Conservation (phyloP, 2,797 vertebrate genomes). For the Aeoliscus strigatus region DNA sequence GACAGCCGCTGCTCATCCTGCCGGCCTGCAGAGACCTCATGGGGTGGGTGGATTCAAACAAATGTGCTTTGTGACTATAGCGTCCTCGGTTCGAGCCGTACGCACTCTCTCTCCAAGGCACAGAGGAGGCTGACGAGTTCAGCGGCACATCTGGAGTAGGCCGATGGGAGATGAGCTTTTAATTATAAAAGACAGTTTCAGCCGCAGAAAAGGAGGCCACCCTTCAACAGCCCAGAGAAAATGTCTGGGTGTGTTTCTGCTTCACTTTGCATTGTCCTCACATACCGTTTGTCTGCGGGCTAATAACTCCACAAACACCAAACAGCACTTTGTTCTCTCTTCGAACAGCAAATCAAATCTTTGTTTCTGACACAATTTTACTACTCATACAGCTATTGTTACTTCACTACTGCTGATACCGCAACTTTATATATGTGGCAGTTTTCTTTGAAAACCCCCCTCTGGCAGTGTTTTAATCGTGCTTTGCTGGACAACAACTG, state of each 20-base stretch:
- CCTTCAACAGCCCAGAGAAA: constrained; percentile 16
- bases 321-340: too few relatives aligned
- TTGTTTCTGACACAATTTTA: too few relatives aligned
- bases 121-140: constrained; percentile 35
- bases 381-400: too few relatives aligned
- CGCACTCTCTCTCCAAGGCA: constrained; percentile 26
- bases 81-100: constrained; percentile 25
- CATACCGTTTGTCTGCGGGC: too few relatives aligned
- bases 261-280: constrained; percentile 29
- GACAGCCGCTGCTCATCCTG: constrained; percentile 5
- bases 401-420: too few relatives aligned
- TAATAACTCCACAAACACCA: too few relatives aligned
- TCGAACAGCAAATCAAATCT: too few relatives aligned
- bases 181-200: constrained; percentile 50
- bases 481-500: too few relatives aligned
- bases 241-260: constrained; percentile 16
- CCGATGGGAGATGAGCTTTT: constrained; percentile 44
- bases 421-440: too few relatives aligned
- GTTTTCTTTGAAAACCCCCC: too few relatives aligned
- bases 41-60: constrained; percentile 22
- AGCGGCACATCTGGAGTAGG: constrained; percentile 48
- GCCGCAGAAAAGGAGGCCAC: constrained; percentile 42
- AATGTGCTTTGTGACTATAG: constrained; percentile 31
- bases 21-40: constrained; percentile 9
- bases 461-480: too few relatives aligned